Evolutionary conservation across 1,140 invertebrate species (phyloP).

Genomic region (Cyclina sinensis): DNA sequence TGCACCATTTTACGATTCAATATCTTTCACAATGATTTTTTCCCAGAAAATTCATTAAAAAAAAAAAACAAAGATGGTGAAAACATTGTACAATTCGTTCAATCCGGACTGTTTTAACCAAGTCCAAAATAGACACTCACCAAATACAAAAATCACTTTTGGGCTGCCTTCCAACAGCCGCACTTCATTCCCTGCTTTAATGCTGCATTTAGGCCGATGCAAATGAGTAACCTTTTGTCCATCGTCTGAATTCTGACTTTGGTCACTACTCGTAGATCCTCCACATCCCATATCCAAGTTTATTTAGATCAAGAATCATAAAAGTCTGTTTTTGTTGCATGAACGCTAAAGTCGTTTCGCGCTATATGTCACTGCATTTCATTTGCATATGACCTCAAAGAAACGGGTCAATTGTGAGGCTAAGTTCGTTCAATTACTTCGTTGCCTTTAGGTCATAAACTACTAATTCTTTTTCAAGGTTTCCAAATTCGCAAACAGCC

Average conservation of each 20-base stretch:
- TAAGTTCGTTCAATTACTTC: slow-evolving; percentile 21
- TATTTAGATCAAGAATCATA: neutral
- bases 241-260: slow-evolving; percentile 59
- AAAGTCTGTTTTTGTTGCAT: neutral
- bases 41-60: too few species aligned
- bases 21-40: too few species aligned
- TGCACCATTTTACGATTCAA: too few species aligned
- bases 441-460: too few species aligned
- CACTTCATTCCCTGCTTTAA: slow-evolving; percentile 52
- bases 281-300: slow-evolving; percentile 50
- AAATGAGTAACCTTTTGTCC: slow-evolving; percentile 27
- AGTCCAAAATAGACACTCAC: too few species aligned
- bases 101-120: too few species aligned
- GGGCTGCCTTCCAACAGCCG: slow-evolving; percentile 32
- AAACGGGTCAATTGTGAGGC: slow-evolving; percentile 31
- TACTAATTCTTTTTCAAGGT: too few species aligned
- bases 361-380: slow-evolving; percentile 43
- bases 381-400: slow-evolving; percentile 61
- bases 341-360: slow-evolving; percentile 35
- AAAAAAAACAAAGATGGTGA: too few species aligned
- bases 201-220: slow-evolving; percentile 47
- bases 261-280: slow-evolving; percentile 51
- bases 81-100: too few species aligned
- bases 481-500: too few species aligned
- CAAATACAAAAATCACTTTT: slow-evolving; percentile 51